phyloP scores from a whole-genome alignment of 2,797 vertebrate genomes.

The Eulemur albifrons region DNA sequence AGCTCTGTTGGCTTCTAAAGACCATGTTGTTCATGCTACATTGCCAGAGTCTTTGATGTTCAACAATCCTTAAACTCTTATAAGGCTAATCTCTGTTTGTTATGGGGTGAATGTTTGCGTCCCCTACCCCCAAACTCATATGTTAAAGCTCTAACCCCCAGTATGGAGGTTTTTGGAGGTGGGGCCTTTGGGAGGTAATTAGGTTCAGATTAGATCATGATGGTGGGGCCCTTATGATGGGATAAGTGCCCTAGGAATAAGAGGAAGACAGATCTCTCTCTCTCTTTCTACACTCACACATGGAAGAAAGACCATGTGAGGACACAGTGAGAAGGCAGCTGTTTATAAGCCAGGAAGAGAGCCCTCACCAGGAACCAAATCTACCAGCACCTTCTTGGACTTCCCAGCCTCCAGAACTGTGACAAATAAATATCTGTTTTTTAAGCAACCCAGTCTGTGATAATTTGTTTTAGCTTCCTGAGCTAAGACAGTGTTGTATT shows the following conservation, averaged over 20 bases:
- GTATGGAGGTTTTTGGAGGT: not conserved
- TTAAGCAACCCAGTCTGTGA: not conserved
- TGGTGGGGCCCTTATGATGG: not conserved
- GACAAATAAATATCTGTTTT: not conserved
- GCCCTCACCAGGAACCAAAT: not conserved
- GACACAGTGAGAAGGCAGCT: not conserved
- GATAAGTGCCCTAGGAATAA: not conserved
- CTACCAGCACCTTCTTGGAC: not conserved
- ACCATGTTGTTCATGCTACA: accelerated
- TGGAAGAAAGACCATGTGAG: not conserved
- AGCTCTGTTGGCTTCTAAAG: not conserved
- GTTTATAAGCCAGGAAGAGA: not conserved
- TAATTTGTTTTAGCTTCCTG: not conserved
- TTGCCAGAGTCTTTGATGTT: not conserved
- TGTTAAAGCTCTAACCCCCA: not conserved
- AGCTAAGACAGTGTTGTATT: too few species aligned
- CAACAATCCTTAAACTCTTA: not conserved
- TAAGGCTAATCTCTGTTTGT: not conserved
- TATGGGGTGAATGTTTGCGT: not conserved
- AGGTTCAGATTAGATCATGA: not conserved
- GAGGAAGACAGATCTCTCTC: not conserved
- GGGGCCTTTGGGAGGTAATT: not conserved
- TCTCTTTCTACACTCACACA: not conserved
- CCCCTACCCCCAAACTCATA: not conserved
- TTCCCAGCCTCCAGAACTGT: not conserved